phyloP scores from a whole-genome alignment of 2,888 invertebrate genomes.

The Blera fallax region DNA sequence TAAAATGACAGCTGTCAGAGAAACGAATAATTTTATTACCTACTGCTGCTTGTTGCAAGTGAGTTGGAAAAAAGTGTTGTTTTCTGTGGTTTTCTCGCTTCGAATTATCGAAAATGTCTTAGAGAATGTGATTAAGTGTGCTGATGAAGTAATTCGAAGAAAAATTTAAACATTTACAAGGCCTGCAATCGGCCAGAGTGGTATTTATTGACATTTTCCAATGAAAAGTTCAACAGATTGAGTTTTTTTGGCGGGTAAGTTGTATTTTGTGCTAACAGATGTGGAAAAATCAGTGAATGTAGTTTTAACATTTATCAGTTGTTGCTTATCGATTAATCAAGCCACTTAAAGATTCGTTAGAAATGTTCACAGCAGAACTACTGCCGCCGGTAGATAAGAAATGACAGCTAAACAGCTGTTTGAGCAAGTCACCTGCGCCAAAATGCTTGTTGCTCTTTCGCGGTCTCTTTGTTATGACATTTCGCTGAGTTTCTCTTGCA shows the following conservation, averaged over 20 bases:
- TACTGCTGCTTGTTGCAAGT: conserved; percentile 48
- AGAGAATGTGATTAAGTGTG: not conserved
- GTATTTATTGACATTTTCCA: not conserved
- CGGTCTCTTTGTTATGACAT: not conserved
- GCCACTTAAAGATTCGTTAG: not conserved
- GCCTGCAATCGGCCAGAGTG: not conserved
- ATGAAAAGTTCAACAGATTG: not conserved
- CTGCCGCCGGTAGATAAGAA: not conserved
- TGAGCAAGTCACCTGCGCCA: not conserved
- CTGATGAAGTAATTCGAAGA: not conserved
- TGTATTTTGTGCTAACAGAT: not conserved
- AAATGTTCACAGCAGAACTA: not conserved
- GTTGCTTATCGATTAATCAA: no score
- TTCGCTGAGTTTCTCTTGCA: conserved; percentile 64
- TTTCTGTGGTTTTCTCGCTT: not conserved
- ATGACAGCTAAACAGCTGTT: conserved; percentile 53
- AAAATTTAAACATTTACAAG: not conserved
- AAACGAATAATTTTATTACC: not conserved
- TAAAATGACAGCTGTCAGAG: conserved; percentile 34
- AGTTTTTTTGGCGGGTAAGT: not conserved
- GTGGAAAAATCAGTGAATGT: no score
- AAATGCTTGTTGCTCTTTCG: not conserved
- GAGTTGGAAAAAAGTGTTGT: conserved; percentile 18
- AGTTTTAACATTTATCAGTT: no score
- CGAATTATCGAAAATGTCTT: not conserved